These are phyloP conservation scores for Pipistrellus pipistrellus DNA, from an alignment of 2,797 vertebrate species.

Conservation along the genomic window DNA sequence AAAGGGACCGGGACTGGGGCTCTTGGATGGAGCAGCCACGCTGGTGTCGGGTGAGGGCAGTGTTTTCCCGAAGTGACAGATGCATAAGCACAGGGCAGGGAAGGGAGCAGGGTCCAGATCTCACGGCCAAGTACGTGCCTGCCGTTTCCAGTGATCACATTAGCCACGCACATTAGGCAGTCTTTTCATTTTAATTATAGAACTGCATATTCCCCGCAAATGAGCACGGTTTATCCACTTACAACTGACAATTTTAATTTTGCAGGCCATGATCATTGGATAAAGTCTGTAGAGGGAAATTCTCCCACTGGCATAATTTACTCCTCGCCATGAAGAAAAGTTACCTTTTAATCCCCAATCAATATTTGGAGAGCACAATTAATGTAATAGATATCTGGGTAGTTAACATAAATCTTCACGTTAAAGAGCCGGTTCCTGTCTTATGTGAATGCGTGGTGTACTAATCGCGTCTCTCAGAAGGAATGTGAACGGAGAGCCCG, in stretches of 20 bases:
- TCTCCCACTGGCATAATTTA: slow-evolving; percentile 88
- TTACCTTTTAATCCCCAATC: slow-evolving; percentile 89
- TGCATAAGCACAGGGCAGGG: slow-evolving; percentile 68
- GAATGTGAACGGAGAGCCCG: slow-evolving; percentile 82
- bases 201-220: slow-evolving; percentile 89
- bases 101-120: slow-evolving; percentile 70
- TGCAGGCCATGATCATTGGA: slow-evolving; percentile 85
- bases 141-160: slow-evolving; percentile 85
- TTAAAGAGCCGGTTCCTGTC: slow-evolving; percentile 87
- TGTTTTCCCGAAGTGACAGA: slow-evolving; percentile 70
- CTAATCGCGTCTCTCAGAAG: slow-evolving; percentile 83
- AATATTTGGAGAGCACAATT: slow-evolving; percentile 88
- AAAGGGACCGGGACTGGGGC: slow-evolving; percentile 62
- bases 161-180: slow-evolving; percentile 86
- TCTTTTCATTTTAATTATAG: slow-evolving; percentile 89
- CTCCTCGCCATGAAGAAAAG: slow-evolving; percentile 87
- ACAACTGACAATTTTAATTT: slow-evolving; percentile 88
- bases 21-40: neutral
- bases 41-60: slow-evolving; percentile 46
- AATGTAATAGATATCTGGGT: slow-evolving; percentile 85
- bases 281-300: slow-evolving; percentile 87
- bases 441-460: slow-evolving; percentile 86
- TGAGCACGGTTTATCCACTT: slow-evolving; percentile 88
- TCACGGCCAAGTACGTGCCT: slow-evolving; percentile 66
- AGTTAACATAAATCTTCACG: slow-evolving; percentile 90